Percentiles rank a stretch among this genome's conserved stretches.
phyloP scores from a whole-genome alignment of 2,797 vertebrate species.

The Choloepus didactylus region DNA sequence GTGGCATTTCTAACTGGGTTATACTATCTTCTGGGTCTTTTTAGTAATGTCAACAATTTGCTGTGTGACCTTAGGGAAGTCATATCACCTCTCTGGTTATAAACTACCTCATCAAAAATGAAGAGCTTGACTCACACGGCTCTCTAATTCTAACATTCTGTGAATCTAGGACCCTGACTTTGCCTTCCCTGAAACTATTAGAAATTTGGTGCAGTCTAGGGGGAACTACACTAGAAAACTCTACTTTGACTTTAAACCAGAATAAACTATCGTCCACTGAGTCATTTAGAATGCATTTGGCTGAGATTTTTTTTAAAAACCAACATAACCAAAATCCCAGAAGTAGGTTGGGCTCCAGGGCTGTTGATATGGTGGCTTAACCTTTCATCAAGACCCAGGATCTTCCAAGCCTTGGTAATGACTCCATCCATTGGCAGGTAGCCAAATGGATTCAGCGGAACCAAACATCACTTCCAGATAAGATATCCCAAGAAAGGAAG shows the following conservation, averaged over 20 bases:
- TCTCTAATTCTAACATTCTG: not conserved
- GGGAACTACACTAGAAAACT: conserved; percentile 18
- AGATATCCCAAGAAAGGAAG: not conserved
- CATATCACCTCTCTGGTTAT: not conserved
- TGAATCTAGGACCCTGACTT: not conserved
- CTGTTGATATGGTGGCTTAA: not conserved
- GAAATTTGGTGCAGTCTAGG: not conserved
- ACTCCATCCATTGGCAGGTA: not conserved
- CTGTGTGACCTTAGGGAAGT: conserved; percentile 6
- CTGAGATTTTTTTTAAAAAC: not conserved
- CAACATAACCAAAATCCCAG: not conserved
- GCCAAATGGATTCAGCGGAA: not conserved
- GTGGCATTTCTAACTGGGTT: not conserved
- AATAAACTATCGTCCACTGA: not conserved
- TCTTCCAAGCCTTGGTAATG: not conserved
- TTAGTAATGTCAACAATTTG: not conserved
- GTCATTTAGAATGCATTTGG: not conserved
- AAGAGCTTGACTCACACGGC: not conserved
- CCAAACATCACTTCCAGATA: not conserved
- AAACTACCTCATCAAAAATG: not conserved
- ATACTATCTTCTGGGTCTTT: not conserved
- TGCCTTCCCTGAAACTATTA: not conserved
- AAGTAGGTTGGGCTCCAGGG: not conserved
- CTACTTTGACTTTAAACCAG: not conserved
- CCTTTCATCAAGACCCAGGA: not conserved